These are phyloP conservation scores for Clarias platycephalus DNA, from an alignment of 2,797 vertebrate species.

Conservation along the genomic window DNA sequence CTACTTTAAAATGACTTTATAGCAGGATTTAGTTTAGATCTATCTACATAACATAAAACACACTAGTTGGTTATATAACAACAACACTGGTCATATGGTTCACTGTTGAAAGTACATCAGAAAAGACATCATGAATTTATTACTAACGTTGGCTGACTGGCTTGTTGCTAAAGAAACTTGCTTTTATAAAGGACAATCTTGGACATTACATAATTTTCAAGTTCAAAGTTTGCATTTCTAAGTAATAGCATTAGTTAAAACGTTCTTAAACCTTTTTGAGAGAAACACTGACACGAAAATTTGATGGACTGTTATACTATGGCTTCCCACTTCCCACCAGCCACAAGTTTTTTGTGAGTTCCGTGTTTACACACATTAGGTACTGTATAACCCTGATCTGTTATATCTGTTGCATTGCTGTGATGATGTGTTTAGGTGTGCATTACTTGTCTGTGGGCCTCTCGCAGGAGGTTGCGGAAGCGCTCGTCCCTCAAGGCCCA, in stretches of 20 bases:
- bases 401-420: neutral
- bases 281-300: neutral
- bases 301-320: neutral
- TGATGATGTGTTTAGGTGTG: slow-evolving; percentile 49
- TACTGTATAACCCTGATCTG: neutral
- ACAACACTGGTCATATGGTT: neutral
- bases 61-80: neutral
- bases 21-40: neutral
- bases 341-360: neutral
- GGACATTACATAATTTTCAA: neutral
- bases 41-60: neutral
- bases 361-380: neutral
- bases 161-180: neutral
- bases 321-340: neutral
- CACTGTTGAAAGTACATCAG: neutral
- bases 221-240: neutral
- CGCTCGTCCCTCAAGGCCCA: slow-evolving; percentile 92
- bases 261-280: neutral
- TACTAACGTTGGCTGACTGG: neutral
- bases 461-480: slow-evolving; percentile 86
- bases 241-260: neutral
- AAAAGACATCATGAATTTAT: neutral
- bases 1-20: neutral
- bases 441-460: slow-evolving; percentile 92
- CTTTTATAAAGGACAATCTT: neutral